Evolutionary conservation across 2,113 vertebrate genomes (phyloP).

Genomic region (Bagarius yarrelli): DNA sequence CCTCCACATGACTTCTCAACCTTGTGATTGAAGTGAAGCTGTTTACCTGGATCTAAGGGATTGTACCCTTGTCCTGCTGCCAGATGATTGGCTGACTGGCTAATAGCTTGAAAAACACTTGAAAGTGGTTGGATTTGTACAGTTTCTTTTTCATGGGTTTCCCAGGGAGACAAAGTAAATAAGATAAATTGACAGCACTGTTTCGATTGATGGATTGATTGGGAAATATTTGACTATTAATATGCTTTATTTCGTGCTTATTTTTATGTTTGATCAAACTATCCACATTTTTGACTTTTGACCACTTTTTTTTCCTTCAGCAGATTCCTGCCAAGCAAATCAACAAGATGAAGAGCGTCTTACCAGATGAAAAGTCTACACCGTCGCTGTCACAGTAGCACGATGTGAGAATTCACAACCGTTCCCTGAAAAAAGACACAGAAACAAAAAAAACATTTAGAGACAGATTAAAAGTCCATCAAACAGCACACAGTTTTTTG

Average conservation of each 20-base stretch:
- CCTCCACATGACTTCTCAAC: too few species aligned
- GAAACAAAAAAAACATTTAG: not conserved
- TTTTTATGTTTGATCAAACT: not conserved
- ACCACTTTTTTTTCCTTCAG: not conserved
- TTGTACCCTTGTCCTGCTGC: not conserved
- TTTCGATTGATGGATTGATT: not conserved
- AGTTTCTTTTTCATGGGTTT: not conserved
- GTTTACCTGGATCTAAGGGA: not conserved
- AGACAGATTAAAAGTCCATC: not conserved
- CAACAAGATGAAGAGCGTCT: slow-evolving; percentile 22
- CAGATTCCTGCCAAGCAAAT: slow-evolving; percentile 1
- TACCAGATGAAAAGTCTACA: slow-evolving; percentile 38
- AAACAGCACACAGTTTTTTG: not conserved
- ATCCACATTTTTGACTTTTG: not conserved
- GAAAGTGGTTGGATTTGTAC: too few species aligned
- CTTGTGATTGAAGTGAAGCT: not conserved
- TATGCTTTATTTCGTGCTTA: not conserved
- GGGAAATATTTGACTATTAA: too few species aligned
- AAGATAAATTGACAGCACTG: not conserved
- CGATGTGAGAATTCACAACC: not conserved
- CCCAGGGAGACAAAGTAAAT: not conserved
- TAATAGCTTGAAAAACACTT: not conserved
- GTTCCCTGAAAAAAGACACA: slow-evolving; percentile 21
- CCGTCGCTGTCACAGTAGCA: not conserved
- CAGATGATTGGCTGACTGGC: too few species aligned